A percentile compares a stretch with the other conserved stretches of the same genome.
Evolutionary conservation across 2,888 invertebrate species (phyloP).

Genomic region (Odontocerum albicorne): DNA sequence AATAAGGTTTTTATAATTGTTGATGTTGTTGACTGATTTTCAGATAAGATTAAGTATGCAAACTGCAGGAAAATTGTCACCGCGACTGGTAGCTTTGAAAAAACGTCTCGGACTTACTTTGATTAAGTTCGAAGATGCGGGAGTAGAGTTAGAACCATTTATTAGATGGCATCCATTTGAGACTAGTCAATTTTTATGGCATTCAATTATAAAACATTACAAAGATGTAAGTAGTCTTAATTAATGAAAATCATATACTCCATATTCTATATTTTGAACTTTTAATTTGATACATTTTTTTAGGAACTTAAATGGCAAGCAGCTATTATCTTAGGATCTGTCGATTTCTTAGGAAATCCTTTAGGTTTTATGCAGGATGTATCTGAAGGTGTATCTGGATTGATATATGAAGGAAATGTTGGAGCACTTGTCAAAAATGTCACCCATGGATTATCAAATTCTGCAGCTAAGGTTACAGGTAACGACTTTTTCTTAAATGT

Average conservation of each 20-base stretch:
- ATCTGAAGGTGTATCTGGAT: constrained; percentile 89
- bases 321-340: constrained; percentile 91
- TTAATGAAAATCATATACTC: neutral
- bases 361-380: constrained; percentile 94
- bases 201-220: constrained; percentile 84
- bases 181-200: constrained; percentile 79
- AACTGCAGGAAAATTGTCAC: constrained; percentile 81
- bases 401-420: constrained; percentile 91
- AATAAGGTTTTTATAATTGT: neutral
- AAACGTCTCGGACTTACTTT: constrained; percentile 83
- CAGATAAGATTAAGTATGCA: constrained; percentile 87
- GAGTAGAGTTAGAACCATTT: constrained; percentile 89
- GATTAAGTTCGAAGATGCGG: constrained; percentile 95
- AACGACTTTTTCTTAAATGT: no score
- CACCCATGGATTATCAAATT: constrained; percentile 96
- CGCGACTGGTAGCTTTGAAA: constrained; percentile 78
- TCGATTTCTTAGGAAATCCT: constrained; percentile 98
- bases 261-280: constrained; percentile 2
- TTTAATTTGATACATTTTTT: constrained; percentile 25
- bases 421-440: constrained; percentile 92
- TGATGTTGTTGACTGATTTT: constrained; percentile 28
- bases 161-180: constrained; percentile 88
- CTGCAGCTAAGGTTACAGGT: constrained; percentile 91
- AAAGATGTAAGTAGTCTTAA: constrained; percentile 62
- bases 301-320: constrained; percentile 94